phyloP scores from a whole-genome alignment of 2,888 invertebrate genomes.

The Troides oblongomaculatus region DNA sequence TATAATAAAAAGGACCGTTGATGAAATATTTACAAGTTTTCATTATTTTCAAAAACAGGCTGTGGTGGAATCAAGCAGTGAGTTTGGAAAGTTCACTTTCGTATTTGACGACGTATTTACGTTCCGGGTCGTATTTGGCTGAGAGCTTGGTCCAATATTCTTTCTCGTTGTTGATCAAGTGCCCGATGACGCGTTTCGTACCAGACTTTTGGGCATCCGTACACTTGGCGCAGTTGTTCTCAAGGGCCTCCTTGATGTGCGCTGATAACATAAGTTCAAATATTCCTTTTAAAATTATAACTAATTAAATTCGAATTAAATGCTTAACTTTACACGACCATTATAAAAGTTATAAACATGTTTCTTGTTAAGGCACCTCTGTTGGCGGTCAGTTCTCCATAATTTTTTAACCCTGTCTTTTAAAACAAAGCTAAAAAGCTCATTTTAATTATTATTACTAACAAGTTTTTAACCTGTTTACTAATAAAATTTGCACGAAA shows the following conservation, averaged over 20 bases:
- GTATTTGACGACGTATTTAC: constrained; percentile 44
- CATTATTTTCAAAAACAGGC: neutral
- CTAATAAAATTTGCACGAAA: too few species aligned
- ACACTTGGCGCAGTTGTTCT: constrained; percentile 60
- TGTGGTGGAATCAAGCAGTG: constrained; percentile 31
- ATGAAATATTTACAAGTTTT: constrained; percentile 11
- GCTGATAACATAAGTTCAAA: constrained; percentile 40
- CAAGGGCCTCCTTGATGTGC: constrained; percentile 60
- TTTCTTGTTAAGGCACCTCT: too few species aligned
- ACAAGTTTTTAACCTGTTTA: too few species aligned
- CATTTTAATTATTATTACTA: too few species aligned
- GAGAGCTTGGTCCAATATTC: constrained; percentile 50
- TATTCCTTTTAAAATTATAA: too few species aligned
- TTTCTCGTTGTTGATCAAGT: constrained; percentile 59
- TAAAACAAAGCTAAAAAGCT: too few species aligned
- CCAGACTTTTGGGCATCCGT: constrained; percentile 49
- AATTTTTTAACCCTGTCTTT: too few species aligned
- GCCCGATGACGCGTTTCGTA: constrained; percentile 50
- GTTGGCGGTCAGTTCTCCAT: too few species aligned
- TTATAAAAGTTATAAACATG: too few species aligned
- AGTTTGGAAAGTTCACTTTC: constrained; percentile 46
- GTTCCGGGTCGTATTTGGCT: constrained; percentile 51
- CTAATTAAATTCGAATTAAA: too few species aligned
- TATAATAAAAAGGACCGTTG: constrained; percentile 4
- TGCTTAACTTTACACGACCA: too few species aligned